Conservation (phyloP, 2,113 vertebrate genomes). For the Leptobrachium ailaonicum region DNA sequence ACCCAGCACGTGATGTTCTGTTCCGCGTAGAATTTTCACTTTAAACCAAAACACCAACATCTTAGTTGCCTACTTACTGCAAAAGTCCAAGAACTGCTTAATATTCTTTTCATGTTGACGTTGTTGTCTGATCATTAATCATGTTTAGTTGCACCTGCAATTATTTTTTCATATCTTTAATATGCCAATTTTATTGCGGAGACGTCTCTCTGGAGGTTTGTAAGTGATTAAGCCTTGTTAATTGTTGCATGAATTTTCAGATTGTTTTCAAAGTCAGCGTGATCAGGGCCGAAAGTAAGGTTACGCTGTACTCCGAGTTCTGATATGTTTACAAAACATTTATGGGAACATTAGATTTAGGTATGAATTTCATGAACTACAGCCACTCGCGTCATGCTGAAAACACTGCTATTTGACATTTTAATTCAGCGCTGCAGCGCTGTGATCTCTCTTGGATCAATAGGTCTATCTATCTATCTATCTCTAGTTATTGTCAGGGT, state of each 20-base stretch:
- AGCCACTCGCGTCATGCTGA: not conserved
- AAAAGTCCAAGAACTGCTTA: conserved; percentile 56
- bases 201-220: conserved; percentile 60
- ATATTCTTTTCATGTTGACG: conserved; percentile 58
- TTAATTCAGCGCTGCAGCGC: conserved; percentile 1
- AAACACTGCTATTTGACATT: conserved; percentile 8
- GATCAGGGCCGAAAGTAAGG: conserved; percentile 57
- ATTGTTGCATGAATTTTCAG: conserved; percentile 55
- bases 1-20: not conserved
- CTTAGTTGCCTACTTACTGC: conserved; percentile 52
- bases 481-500: too few species aligned
- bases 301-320: conserved; percentile 36
- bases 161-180: conserved; percentile 66
- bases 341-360: conserved; percentile 21
- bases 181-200: conserved; percentile 63
- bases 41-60: conserved; percentile 36
- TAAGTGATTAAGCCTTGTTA: conserved; percentile 63
- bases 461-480: not conserved
- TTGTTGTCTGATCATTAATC: conserved; percentile 67
- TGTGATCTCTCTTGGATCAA: conserved; percentile 5
- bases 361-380: conserved; percentile 12
- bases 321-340: conserved; percentile 50
- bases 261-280: conserved; percentile 61
- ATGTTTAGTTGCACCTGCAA: conserved; percentile 65
- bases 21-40: not conserved